Base-by-base conservation (phyloP, 2,113 vertebrate genomes). In the Pelecanus crispus region DNA sequence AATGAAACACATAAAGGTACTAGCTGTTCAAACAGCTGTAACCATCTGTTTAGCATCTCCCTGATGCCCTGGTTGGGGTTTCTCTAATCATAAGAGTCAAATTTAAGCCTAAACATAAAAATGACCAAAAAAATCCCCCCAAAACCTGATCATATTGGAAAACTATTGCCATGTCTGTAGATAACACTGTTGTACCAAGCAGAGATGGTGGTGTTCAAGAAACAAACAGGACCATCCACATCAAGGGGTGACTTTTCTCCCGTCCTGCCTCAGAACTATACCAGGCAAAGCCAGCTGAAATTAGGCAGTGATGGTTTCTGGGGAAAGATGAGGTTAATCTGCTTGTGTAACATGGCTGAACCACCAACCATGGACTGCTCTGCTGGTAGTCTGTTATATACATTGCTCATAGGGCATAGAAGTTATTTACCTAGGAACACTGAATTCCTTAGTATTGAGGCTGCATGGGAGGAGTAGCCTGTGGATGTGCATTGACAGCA, bases 81-180 rank as follows among this genome's bases (percentile, higher is more conserved):
- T 80, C 17, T 63, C 32, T 67, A 50, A 55, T 53, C 5, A 3
- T 14, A 38, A 55, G 7, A 73, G 14, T 19, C 2, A 70, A 45
- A 66, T 68, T 56, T 42, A 92, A 68, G 3, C 13, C n/a, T 70
- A 81, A 74, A 28, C 6, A 22, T 17, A 20, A 75, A 58, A 88
- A 45, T 36, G 0, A 13, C 6, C 0, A 16, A 31, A 20, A 38
- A 17, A 40, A 13, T 52, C 7, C 11, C 11, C 28, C 14, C 3
- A 7, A 36, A 70, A 42, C 5, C 4, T 47, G 19, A 59, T 42
- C 7, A 28, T 31, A 18, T 3, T 32, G 26, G 17, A 75, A 90
- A 77, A 38, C 14, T 61, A 24, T 38, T 73, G 16, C 34, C 18
- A 14, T 40, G 11, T 29, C 13, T 65, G 28, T 49, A 32, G 20